Percentiles rank a stretch among this genome's conserved stretches.
Conservation (phyloP, 2,113 vertebrate species). For the Acrocephalus arundinaceus region DNA sequence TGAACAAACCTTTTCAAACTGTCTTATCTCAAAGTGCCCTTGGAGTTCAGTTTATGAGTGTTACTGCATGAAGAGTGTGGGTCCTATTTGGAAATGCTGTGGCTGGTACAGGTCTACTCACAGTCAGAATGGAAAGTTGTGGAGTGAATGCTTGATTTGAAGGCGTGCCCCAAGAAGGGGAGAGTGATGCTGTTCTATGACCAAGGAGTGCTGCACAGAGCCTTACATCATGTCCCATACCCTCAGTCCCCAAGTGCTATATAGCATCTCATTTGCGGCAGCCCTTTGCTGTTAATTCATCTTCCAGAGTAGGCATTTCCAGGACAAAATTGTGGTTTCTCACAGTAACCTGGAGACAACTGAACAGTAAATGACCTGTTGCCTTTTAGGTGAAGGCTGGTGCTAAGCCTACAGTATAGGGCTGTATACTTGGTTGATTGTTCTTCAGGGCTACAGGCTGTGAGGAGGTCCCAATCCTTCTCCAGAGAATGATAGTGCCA, state of each 20-base stretch:
- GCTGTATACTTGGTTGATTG: not conserved
- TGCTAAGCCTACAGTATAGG: not conserved
- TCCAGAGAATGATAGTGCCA: not conserved
- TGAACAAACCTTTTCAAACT: not conserved
- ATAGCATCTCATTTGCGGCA: not conserved
- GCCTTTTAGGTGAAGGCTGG: not conserved
- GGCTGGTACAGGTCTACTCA: not conserved
- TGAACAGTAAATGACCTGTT: not conserved
- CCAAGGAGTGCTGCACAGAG: not conserved
- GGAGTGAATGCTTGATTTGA: not conserved
- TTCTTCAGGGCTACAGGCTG: not conserved
- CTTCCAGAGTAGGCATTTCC: not conserved
- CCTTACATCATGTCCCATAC: not conserved
- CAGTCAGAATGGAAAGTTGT: not conserved
- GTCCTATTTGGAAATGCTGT: not conserved
- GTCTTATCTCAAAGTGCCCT: not conserved
- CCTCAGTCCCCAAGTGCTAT: not conserved
- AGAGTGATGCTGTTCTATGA: fast-evolving
- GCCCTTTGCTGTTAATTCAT: not conserved
- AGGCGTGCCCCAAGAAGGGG: not conserved
- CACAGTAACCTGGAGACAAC: fast-evolving
- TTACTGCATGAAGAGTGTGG: not conserved
- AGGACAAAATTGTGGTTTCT: not conserved
- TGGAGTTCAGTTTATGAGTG: not conserved
- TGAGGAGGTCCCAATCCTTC: not conserved